Percentiles rank a stretch among this genome's conserved stretches.
phyloP scores from a whole-genome alignment of 2,797 vertebrate genomes.

The Sebastiscus albofasciatus region DNA sequence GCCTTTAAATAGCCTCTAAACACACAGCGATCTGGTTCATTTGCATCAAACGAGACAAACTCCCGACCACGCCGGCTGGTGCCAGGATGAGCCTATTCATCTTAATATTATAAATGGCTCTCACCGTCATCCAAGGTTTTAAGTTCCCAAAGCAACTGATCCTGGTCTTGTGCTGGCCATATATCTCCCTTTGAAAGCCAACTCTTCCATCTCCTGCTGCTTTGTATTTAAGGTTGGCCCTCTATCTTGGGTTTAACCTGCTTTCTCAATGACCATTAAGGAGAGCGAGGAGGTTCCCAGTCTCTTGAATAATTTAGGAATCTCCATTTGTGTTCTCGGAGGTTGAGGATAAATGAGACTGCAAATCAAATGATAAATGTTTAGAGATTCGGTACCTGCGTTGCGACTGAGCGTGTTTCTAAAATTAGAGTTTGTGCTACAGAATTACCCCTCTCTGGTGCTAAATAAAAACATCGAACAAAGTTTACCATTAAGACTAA shows the following conservation, averaged over 20 bases:
- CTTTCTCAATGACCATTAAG: conserved; percentile 51
- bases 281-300: conserved; percentile 25
- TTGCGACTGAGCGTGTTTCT: conserved; percentile 31
- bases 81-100: conserved; percentile 75
- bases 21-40: conserved; percentile 64
- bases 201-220: conserved; percentile 76
- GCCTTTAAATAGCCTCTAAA: conserved; percentile 43
- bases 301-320: conserved; percentile 52
- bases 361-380: conserved; percentile 62
- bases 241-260: conserved; percentile 71
- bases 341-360: conserved; percentile 45
- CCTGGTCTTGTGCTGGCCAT: conserved; percentile 70
- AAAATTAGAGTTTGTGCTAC: conserved; percentile 37
- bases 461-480: conserved; percentile 44
- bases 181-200: conserved; percentile 77
- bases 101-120: conserved; percentile 81
- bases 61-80: conserved; percentile 59
- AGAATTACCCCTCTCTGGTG: conserved; percentile 3
- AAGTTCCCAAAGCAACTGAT: conserved; percentile 83
- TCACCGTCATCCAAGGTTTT: conserved; percentile 84
- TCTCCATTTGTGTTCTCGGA: conserved; percentile 62
- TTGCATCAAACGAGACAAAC: conserved; percentile 79
- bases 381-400: conserved; percentile 40
- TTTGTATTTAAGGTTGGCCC: conserved; percentile 78
- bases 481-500: background rate